Evolutionary conservation across 1,140 invertebrate species (phyloP), one percentile per base, ranked within the genome.

Genomic region (Zelostemma sp.): DNA sequence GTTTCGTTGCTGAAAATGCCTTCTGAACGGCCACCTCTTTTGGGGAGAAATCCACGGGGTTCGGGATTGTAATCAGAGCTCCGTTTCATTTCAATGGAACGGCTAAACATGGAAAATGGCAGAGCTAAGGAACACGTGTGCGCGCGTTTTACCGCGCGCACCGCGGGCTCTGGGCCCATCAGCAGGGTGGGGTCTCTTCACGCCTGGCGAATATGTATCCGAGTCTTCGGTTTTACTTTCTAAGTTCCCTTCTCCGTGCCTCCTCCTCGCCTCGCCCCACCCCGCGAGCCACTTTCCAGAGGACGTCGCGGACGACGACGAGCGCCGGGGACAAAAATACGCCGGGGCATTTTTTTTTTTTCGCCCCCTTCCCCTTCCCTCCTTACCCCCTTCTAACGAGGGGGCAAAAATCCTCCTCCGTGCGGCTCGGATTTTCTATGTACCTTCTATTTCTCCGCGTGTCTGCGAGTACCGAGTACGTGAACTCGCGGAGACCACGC

Each of bases 171-270:
- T n/a, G 53, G 54, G 68, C 58, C 53, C 63, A 73, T 69, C 67
- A 69, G 66, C 67, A 73, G 66, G 72, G 72, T 73, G 72, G 72
- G 72, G 72, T 73, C 59, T 73, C 59, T 66, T 73, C 67, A 66
- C 71, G 70, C 65, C 70, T 72, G 49, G 65, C 60, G 25, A 49
- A 46, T 61, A 53, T 54, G 68, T 56, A 71, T 61, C 14, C 2
- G 35, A 66, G 61, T 50, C 59, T 68, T 72, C 54, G 58, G 67
- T 69, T 73, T 73, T 73, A 69, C 66, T 73, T 73, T 73, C 71
- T 73, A 73, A 73, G 71, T 67, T 58, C 63, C 59, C 62, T 66
- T 63, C 55, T 58, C 67, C 55, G 49, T 49, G 60, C 18, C 1
- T 14, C 16, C 31, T 48, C 17, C 18, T 63, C 56, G 38, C 18